phyloP scores from a whole-genome alignment of 2,113 vertebrate species.

The Psilopsiagon aurifrons region DNA sequence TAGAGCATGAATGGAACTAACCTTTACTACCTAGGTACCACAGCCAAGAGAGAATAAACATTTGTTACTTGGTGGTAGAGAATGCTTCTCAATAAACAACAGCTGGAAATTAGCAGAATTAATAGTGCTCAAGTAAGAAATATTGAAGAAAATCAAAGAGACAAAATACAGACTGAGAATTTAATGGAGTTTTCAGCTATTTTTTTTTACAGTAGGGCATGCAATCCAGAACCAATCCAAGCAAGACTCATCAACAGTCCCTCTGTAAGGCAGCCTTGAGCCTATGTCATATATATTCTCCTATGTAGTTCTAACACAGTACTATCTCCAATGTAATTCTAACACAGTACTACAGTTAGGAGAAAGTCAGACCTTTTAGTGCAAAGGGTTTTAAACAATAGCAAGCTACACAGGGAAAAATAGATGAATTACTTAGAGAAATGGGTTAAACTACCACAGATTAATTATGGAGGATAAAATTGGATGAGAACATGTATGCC shows the following conservation, averaged over 20 bases:
- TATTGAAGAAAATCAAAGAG: neutral
- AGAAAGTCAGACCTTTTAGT: neutral
- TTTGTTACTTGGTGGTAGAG: neutral
- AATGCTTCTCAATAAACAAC: neutral
- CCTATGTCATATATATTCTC: neutral
- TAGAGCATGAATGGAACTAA: neutral
- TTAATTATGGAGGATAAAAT: neutral
- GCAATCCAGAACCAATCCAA: neutral
- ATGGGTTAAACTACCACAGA: neutral
- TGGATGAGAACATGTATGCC: neutral
- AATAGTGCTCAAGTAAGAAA: neutral
- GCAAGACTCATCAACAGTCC: neutral
- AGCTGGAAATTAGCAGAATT: slow-evolving; percentile 4
- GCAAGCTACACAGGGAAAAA: neutral
- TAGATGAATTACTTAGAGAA: neutral
- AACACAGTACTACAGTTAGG: neutral
- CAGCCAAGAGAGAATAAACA: neutral
- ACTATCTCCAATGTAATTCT: neutral
- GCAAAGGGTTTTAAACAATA: neutral
- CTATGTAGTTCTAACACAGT: neutral
- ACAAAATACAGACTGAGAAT: neutral
- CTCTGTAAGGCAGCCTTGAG: neutral
- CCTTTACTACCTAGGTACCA: neutral
- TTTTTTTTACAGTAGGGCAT: neutral
- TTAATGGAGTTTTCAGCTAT: neutral